These are phyloP conservation scores for Sarcophaga caerulescens DNA, from an alignment of 2,888 invertebrate genomes.

Conservation along the genomic window DNA sequence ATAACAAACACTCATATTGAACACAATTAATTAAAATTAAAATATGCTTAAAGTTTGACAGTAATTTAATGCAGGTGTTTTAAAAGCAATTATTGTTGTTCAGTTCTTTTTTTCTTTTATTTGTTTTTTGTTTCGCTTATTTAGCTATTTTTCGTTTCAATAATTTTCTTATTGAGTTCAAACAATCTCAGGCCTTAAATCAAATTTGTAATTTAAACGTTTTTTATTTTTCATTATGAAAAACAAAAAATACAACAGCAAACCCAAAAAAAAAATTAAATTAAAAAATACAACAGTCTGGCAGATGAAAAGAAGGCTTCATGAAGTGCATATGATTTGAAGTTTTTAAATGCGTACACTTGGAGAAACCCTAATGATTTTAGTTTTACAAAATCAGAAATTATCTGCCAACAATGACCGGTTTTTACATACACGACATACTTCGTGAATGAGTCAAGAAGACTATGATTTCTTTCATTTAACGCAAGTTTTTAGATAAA, in stretches of 20 bases:
- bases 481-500: too few species aligned
- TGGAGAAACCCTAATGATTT: neutral
- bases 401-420: neutral
- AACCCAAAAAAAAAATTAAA: neutral
- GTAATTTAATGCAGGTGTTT: slow-evolving; percentile 65
- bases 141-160: neutral
- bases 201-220: slow-evolving; percentile 31
- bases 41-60: slow-evolving; percentile 38
- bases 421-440: too few species aligned
- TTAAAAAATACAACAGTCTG: neutral
- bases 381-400: neutral
- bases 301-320: neutral
- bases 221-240: slow-evolving; percentile 1
- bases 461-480: too few species aligned
- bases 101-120: neutral
- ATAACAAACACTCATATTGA: slow-evolving; percentile 25
- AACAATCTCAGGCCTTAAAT: slow-evolving; percentile 40
- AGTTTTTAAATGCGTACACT: neutral
- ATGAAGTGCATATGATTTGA: slow-evolving; percentile 11
- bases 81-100: slow-evolving; percentile 43
- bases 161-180: slow-evolving; percentile 26
- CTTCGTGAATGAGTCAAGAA: too few species aligned
- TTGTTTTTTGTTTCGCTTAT: neutral
- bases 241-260: neutral
- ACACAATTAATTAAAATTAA: slow-evolving; percentile 56